A percentile compares a stretch with the other conserved stretches of the same genome.
These are phyloP conservation scores for Papilio machaon DNA, from an alignment of 1,140 invertebrate genomes.

Conservation along the genomic window DNA sequence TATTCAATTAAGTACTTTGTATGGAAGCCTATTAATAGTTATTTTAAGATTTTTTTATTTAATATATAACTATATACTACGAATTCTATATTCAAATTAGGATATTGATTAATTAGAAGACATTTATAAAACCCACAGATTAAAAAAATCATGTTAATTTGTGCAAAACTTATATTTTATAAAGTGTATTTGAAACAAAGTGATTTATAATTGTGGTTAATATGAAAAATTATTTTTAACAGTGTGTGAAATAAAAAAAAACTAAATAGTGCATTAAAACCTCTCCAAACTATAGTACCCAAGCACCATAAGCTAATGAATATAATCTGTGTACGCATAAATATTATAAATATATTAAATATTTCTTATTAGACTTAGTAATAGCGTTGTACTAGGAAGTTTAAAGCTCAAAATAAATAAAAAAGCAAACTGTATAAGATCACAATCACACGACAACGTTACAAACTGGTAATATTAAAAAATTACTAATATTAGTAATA, in stretches of 20 bases:
- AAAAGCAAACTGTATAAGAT: slow-evolving; percentile 47
- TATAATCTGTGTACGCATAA: slow-evolving; percentile 65
- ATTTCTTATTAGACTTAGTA: slow-evolving; percentile 53
- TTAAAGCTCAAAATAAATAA: slow-evolving; percentile 77
- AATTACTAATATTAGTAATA: neutral
- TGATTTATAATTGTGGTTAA: neutral
- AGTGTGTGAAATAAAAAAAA: neutral
- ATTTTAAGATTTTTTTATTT: neutral
- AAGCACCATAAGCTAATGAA: slow-evolving; percentile 76
- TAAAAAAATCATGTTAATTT: neutral
- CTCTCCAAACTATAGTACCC: slow-evolving; percentile 69
- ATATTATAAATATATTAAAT: slow-evolving; percentile 59
- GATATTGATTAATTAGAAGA: neutral
- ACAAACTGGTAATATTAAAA: neutral
- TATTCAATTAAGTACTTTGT: neutral
- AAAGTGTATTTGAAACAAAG: neutral
- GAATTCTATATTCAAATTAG: neutral
- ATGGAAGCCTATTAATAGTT: slow-evolving; percentile 24
- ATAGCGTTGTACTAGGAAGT: slow-evolving; percentile 71
- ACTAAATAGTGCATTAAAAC: slow-evolving; percentile 54
- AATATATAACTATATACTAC: neutral
- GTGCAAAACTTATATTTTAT: neutral
- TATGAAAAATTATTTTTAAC: neutral
- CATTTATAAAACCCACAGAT: neutral
- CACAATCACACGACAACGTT: slow-evolving; percentile 24